A percentile compares a stretch with the other conserved stretches of the same genome.
These are phyloP conservation scores for Cryptus armator DNA, from an alignment of 2,888 invertebrate genomes.

Conservation along the genomic window DNA sequence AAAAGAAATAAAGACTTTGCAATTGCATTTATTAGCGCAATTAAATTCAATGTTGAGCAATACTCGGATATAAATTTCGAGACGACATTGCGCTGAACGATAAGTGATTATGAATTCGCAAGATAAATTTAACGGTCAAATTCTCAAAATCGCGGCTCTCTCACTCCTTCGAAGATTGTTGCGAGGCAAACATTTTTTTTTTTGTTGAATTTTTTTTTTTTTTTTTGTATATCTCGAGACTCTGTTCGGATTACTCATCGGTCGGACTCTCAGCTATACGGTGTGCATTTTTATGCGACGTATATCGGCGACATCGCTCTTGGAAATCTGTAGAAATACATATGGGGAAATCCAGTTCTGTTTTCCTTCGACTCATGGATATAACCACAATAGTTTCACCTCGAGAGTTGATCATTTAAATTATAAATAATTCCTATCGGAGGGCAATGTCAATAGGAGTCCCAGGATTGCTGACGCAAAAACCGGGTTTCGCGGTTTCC, in stretches of 20 bases:
- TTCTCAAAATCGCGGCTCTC: constrained; percentile 11
- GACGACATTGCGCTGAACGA: not conserved
- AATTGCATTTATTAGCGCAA: not conserved
- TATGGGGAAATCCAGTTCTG: constrained; percentile 50
- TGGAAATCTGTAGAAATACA: constrained; percentile 26
- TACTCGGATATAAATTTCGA: not conserved
- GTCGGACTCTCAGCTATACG: constrained; percentile 8
- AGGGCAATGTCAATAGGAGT: not conserved
- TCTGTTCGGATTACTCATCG: constrained; percentile 23
- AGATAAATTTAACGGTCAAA: not conserved
- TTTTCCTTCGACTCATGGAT: not conserved
- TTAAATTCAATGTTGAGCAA: too few species aligned
- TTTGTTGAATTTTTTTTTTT: not conserved
- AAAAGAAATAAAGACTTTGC: not conserved
- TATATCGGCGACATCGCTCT: constrained; percentile 39
- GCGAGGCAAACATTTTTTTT: constrained; percentile 27
- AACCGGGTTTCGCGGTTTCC: not conserved
- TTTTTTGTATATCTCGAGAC: not conserved
- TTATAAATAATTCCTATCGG: not conserved
- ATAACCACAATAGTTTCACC: not conserved
- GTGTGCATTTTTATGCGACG: constrained; percentile 27
- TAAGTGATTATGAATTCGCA: constrained; percentile 13
- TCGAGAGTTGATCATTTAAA: not conserved
- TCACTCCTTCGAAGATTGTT: constrained; percentile 9
- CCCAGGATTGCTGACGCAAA: not conserved